Evolutionary conservation across 2,888 invertebrate species (phyloP), one percentile per base, ranked within the genome.

Genomic region (Clitarchus hookeri): DNA sequence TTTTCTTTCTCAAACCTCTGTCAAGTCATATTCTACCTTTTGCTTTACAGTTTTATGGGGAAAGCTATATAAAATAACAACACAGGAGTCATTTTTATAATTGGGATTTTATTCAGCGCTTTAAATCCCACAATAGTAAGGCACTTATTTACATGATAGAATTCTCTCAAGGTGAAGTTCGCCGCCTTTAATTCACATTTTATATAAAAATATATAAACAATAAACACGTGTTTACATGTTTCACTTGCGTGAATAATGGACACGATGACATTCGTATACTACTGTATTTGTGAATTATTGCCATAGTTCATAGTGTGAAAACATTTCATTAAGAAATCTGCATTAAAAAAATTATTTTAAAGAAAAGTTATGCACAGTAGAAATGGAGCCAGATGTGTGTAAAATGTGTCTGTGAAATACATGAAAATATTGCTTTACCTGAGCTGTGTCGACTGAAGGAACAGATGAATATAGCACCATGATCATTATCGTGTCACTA

Each of bases 41-140:
- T 65, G n/a, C n/a, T 8, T 4, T 23, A 65, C 19, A 53, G 2
- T 53, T 65, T 65, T 2, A 8, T 65, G 23, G n/a, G 65, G 16
- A 23, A n/a, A 11, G 65, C 65, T 6, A n/a, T 23, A 65, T 82
- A 36, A 27, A 82, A 82, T 82, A 82, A 82, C 11, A 82, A 82
- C 82, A 82, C 82, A 82, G 36, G 44, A 27, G 27, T 82, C 27
- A 36, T 23, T 82, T 82, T 82, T 23, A 27, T 36, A 79, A 83
- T 87, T 78, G 87, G 87, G 87, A 85, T 87, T 87, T 87, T 87
- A 87, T 87, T 87, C 53, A 85, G 80, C 87, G 87, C 86, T 86
- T 85, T 48, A 86, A 65, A 85, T 86, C 87, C 87, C 83, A 84
- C 84, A 85, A 82, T 85, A 86, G 87, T 84, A 87, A 87, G 86